Evolutionary conservation across 2,797 vertebrate genomes (phyloP), one percentile per base, ranked within the genome.

Genomic region (Rhinogobio ventralis): DNA sequence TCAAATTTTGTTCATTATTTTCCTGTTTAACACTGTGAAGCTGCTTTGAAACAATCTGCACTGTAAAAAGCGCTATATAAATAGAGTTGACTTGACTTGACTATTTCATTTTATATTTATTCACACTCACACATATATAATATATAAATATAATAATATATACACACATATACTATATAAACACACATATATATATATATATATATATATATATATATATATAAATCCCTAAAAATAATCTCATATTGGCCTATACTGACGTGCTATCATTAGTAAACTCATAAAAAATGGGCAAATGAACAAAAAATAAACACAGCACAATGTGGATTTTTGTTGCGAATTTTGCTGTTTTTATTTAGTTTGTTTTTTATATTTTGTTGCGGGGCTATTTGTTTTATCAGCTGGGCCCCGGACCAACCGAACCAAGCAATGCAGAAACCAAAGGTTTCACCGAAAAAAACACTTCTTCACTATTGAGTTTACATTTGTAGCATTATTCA

Each of bases 391-490:
- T 78, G 57, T 78, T 78, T 62, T 28, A 0, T 4, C 39, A 64
- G 57, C 10, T 78, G 2, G 2, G 17, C 76, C 76, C 76, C 76
- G 25, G 57, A 46, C 5, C 3, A 78, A 64, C 76, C 1, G 17
- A 78, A 78, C 76, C 57, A 78, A 78, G 76, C n/a, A 30, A 28
- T 46, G 76, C 76, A 77, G 75, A 77, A 77, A 60, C 74, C 36
- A 64, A 78, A 78, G 55, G 39, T 30, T 78, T 78, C 39, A 28
- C 14, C 9, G 13, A 39, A 57, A 5, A 30, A 39, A 4, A 15
- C 10, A 2, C 51, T 55, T 57, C 20, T 57, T 57, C 30, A 75
- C 30, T 53, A 28, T 55, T 55, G 2, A n/a, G 4, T 28, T 72
- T 49, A 36, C 15, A 49, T 49, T 72, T 49, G 25, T 51, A 73